Evolutionary conservation across 2,113 vertebrate species (phyloP), one percentile per base, ranked within the genome.

Genomic region (Orientallactaga bullata): DNA sequence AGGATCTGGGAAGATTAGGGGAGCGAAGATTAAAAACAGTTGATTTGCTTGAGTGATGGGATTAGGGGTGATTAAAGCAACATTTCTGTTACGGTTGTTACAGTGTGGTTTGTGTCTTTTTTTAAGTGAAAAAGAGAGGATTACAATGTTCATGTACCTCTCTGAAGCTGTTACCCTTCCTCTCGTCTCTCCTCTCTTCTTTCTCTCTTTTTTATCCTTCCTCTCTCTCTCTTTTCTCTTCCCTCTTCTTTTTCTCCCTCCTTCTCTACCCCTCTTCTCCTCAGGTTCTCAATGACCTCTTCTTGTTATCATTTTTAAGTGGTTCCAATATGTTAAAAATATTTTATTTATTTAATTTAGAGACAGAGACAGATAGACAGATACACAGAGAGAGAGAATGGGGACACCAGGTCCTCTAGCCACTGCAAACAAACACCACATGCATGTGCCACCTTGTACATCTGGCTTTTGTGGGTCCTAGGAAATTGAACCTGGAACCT

Each of bases 41-140:
- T 83, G 95, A 92, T 93, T 93, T 90, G 88, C 85, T 80, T 92
- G 88, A 95, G 71, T 93, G 92, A 93, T 9, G 58, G 96, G 85
- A 90, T 95, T 91, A 87, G 79, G 32, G 24, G 90, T 94, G 92
- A 97, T 97, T 97, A 97, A 96, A 97, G 90, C 90, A 90, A 84
- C 82, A 60, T 93, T 96, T 90, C 84, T 92, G 85, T 58, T 83
- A 88, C 1, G 83, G 90, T 86, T 86, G 72, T 94, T 95, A 96
- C 35, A 71, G 30, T 89, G 90, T 17, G 90, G 88, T 88, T 90
- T 93, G 71, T 51, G 51, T 18, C 32, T 76, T 92, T 81, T 68
- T 74, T 65, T 35, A 85, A 90, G 65, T 74, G 21, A 74, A 55
- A 81, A 85, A 47, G 17, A 9, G 72, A 76, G 18, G 51, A 87